Base-by-base conservation (phyloP, 1,140 invertebrate genomes). In the Calliopsis andreniformis region DNA sequence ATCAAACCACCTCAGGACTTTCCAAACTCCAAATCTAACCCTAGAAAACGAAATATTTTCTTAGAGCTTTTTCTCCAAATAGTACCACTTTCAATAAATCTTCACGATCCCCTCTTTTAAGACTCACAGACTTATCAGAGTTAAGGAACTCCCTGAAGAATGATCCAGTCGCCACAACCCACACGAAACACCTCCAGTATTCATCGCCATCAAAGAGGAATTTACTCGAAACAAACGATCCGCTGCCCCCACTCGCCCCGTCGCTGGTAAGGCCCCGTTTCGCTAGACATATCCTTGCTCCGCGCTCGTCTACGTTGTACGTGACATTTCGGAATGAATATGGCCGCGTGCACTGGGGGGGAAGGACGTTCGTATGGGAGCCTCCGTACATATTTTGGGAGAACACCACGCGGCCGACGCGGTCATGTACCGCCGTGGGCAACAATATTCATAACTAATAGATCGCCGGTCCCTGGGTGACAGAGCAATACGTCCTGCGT, bases 371-470 rank as follows among this genome's bases (percentile, higher is more conserved):
- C 64, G 39, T 69, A 77, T 80, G 76, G 77, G 80, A 78, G 62
- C 71, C 76, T 84, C 79, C 84, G 82, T 87, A 89, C 88, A 91
- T 91, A 90, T 89, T 90, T 87, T 82, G 88, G 88, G 84, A 82
- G 87, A 87, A 84, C 85, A 82, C 82, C 84, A 82, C 78, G 78
- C 78, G 73, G 82, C 62, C 80, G 63, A 67, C 81, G 78, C 76
- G 86, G 82, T 85, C 89, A 86, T 91, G 90, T 91, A 90, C 87
- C 89, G 90, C 90, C 88, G 84, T 90, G 88, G 89, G 89, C 90
- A 90, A 90, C 89, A 75, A 91, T 90, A 91, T 90, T 90, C 89
- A 90, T 91, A 91, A 91, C 90, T 91, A 91, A 91, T 91, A 91
- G 90, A 91, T 91, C 89, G 89, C 87, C 87, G 85, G 87, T 79